Base-by-base conservation (phyloP, 2,888 invertebrate genomes). In the Scotopteryx bipunctaria region DNA sequence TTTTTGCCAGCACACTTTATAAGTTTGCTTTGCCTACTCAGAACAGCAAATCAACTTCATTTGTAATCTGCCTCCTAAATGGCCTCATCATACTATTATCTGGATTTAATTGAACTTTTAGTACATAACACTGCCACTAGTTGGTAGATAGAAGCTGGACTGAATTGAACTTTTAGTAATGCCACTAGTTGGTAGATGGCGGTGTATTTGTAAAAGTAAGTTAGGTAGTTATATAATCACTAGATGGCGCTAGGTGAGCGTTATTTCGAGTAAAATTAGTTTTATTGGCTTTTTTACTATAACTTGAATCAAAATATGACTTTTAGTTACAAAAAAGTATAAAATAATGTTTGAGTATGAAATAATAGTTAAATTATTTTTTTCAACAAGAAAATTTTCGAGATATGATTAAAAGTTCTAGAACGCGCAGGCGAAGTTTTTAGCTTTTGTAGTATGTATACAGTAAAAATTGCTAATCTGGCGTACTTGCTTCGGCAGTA, bases 401-500 rank as follows among this genome's bases (percentile, higher is more conserved):
- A 19, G 4, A 9, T 38, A 44, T 45, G 50, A 37, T 31, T 13
- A 3, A 6, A 14, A 32, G 46, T 52, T 21, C 59, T 71, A 8
- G 38, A 68, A 59, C 68, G 46, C 71, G 59, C 55, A 50, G 58
- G 40, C 0, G 14, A 47, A 48, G 35, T 63, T 62, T 64, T 57
- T 0, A 0, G 0, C 0, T 0, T 11, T 0, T 3, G 47, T 32
- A 43, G 46, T 21, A 66, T 46, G 43, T 41, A 53, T 64, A 57
- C 29, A 6, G 29, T 5, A 14, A 4, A 49, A 45, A 2, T 0
- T 0, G 0, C 0, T 0, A 0, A 0, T 0, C 1, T 2, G 17
- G 0, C 66, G 76, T 75, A 76, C 75, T 75, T 69, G 74, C 73
- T 76, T 76, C 73, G 72, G 76, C 71, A 73, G 73, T 74, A 75